Percentiles rank a stretch among this genome's conserved stretches.
phyloP scores from a whole-genome alignment of 1,140 invertebrate genomes.

The Microplitis mediator region DNA sequence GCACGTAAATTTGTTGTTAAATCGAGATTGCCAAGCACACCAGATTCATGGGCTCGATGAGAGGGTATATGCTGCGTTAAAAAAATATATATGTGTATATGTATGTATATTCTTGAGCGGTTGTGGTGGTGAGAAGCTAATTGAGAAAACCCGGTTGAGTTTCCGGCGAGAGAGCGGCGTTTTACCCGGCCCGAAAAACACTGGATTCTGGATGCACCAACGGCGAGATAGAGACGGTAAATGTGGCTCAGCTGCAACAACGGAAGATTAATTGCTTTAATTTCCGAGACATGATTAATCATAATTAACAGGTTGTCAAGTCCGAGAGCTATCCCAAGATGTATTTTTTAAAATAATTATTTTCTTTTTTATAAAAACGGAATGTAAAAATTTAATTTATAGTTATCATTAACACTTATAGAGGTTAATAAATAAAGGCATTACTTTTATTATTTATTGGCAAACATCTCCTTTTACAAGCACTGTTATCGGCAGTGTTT shows the following conservation, averaged over 20 bases:
- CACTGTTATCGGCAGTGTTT: too few species aligned
- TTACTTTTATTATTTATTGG: too few species aligned
- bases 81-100: not conserved
- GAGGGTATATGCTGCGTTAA: not conserved
- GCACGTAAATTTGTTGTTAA: not conserved
- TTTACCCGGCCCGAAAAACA: not conserved
- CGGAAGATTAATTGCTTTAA: constrained; percentile 60
- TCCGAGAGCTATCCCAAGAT: not conserved
- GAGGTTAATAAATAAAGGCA: too few species aligned
- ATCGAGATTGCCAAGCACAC: not conserved
- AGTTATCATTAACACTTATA: too few species aligned
- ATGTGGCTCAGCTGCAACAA: constrained; percentile 7
- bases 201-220: not conserved
- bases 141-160: constrained; percentile 35
- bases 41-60: not conserved
- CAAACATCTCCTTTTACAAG: too few species aligned
- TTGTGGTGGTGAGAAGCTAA: constrained; percentile 32
- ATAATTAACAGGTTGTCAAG: constrained; percentile 52
- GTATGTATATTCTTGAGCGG: not conserved
- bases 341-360: too few species aligned
- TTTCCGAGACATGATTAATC: constrained; percentile 60
- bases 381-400: too few species aligned
- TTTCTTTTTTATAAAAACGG: too few species aligned
- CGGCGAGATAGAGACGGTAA: not conserved
- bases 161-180: not conserved